Base-by-base conservation (phyloP, 2,888 invertebrate species). In the Ichneumoninae sp. region DNA sequence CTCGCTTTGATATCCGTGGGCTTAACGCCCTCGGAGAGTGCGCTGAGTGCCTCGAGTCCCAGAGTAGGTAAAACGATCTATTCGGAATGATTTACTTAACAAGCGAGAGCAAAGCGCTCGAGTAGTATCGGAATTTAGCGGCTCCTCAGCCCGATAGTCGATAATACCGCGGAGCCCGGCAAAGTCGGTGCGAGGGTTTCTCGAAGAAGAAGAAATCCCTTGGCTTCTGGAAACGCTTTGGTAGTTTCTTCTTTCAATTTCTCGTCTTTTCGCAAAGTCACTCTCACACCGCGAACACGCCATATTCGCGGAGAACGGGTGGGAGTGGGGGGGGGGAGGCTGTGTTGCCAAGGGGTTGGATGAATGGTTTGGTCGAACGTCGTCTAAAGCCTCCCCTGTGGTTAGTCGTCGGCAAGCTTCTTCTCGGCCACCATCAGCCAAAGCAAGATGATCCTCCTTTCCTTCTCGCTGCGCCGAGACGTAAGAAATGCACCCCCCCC, bases 401-500 rank as follows among this genome's bases (percentile, higher is more conserved):
- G 50, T 33, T 68, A 33, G 65, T 60, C 63, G 65, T 77, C 66
- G 70, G 71, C 75, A 69, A 80, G 71, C 74, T 80, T 76, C 69
- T 83, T 52, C 75, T 54, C 40, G 65, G 57, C 68, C 65, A 68
- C 36, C 60, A 83, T 71, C 73, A 40, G 47, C 75, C 70, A 54
- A 73, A 66, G 87, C 88, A 90, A 91, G 91, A 91, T 90, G 44
- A 44, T 44, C 44, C 44, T 44, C 89, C 88, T 90, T 90, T 89
- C 90, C 89, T 85, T 71, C 57, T 66, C 71, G 69, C 22, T 30
- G 63, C 65, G 65, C 66, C 71, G 81, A 77, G 66, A 80, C 76
- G 81, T 84, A 85, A 86, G 88, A 88, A 88, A 88, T 87, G 87
- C 88, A 87, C 60, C 70, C 52, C 88, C 26, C 88, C 90, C 36